phyloP scores from a whole-genome alignment of 2,797 vertebrate genomes.

The Peromyscus eremicus region DNA sequence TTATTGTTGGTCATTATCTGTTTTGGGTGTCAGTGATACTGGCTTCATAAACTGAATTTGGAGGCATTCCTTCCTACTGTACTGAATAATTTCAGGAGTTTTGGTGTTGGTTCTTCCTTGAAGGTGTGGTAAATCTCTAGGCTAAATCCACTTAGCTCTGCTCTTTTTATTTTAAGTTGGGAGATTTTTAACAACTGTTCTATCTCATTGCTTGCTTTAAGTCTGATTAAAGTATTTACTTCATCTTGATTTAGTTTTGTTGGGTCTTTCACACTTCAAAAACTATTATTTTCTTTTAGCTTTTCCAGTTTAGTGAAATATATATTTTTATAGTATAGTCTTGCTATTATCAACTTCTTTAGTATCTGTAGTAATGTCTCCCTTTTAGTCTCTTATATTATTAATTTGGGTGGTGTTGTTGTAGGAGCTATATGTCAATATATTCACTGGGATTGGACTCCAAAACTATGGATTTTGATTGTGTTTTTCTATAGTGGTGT shows the following conservation, averaged over 20 bases:
- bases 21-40: background rate
- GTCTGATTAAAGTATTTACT: background rate
- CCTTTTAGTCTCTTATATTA: background rate
- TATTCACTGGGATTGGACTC: background rate
- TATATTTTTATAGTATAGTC: background rate
- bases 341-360: background rate
- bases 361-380: background rate
- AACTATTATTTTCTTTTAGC: background rate
- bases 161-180: background rate
- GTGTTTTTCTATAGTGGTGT: background rate
- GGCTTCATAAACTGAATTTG: background rate
- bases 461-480: background rate
- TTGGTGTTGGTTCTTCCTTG: background rate
- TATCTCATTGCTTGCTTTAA: too few relatives aligned
- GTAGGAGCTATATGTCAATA: background rate
- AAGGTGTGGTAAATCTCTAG: background rate
- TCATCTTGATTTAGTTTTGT: background rate
- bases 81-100: background rate
- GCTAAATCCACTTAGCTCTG: background rate
- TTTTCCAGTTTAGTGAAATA: background rate
- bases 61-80: background rate
- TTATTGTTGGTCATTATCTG: background rate
- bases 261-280: background rate
- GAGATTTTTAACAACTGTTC: background rate
- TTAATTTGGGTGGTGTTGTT: background rate